Conservation (phyloP, 2,113 vertebrate species). For the Myiozetetes cayanensis region DNA sequence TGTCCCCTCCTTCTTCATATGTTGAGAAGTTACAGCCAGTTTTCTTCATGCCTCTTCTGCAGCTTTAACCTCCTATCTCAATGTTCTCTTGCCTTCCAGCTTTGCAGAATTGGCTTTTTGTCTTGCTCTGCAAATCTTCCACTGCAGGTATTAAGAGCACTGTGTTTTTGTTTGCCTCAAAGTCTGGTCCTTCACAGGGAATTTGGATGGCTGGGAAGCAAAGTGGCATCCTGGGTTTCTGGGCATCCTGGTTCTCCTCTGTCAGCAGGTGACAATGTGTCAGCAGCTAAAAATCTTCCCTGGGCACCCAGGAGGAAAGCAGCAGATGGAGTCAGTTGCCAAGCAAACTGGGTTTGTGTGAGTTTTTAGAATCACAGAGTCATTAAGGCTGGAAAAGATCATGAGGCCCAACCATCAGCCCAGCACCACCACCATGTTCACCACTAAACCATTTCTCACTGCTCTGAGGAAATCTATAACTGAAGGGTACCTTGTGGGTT, state of each 20-base stretch:
- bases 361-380: not conserved
- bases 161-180: not conserved
- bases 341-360: not conserved
- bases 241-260: not conserved
- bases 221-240: not conserved
- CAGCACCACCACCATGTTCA: not conserved
- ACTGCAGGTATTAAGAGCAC: not conserved
- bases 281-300: not conserved
- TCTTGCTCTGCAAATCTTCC: not conserved
- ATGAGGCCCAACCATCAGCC: not conserved
- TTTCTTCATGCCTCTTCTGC: not conserved
- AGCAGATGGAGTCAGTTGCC: not conserved
- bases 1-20: not conserved
- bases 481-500: not conserved
- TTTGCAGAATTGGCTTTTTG: not conserved
- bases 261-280: not conserved
- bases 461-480: not conserved
- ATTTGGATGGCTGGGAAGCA: not conserved
- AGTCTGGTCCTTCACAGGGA: not conserved
- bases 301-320: not conserved
- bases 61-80: not conserved
- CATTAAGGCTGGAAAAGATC: not conserved
- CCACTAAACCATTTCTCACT: not conserved
- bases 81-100: not conserved
- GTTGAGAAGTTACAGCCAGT: not conserved